These are phyloP conservation scores for Ophioderma brevispina DNA, from an alignment of 35 echinoderm and acorn worm species.

Conservation along the genomic window DNA sequence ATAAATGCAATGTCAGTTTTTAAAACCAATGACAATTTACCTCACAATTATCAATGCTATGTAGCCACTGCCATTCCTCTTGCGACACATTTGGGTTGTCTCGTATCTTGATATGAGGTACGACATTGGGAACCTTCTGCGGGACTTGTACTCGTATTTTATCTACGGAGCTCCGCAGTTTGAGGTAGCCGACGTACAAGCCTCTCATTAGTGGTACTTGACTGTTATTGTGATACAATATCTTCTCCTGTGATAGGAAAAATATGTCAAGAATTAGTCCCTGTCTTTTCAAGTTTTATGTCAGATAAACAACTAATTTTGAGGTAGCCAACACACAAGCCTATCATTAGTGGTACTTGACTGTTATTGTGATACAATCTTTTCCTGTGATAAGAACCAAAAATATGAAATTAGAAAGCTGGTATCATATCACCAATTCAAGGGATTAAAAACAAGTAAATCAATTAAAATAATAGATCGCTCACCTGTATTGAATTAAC, in stretches of 20 bases:
- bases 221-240: conserved; percentile 81
- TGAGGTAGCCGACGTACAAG: conserved; percentile 90
- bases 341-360: conserved; percentile 56
- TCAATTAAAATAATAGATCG: too few relatives aligned
- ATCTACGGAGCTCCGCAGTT: conserved; percentile 88
- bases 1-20: too few relatives aligned
- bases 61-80: conserved; percentile 97
- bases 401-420: too few relatives aligned
- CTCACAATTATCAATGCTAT: conserved; percentile 87
- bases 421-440: too few relatives aligned
- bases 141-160: conserved; percentile 92
- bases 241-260: conserved; percentile 98
- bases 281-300: conserved; percentile 80
- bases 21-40: conserved; percentile 40
- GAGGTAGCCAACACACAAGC: conserved; percentile 90
- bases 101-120: conserved; percentile 89
- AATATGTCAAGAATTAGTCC: too few relatives aligned
- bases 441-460: too few relatives aligned
- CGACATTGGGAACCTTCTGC: conserved; percentile 80
- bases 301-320: conserved; percentile 85
- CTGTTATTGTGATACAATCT: conserved; percentile 89
- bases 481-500: conserved; percentile 89
- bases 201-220: conserved; percentile 63
- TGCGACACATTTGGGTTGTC: conserved; percentile 90
- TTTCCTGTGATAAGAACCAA: too few relatives aligned